Percentiles rank a stretch among this genome's conserved stretches.
These are phyloP conservation scores for Xestia rhomboidea DNA, from an alignment of 2,888 invertebrate species.

Conservation along the genomic window DNA sequence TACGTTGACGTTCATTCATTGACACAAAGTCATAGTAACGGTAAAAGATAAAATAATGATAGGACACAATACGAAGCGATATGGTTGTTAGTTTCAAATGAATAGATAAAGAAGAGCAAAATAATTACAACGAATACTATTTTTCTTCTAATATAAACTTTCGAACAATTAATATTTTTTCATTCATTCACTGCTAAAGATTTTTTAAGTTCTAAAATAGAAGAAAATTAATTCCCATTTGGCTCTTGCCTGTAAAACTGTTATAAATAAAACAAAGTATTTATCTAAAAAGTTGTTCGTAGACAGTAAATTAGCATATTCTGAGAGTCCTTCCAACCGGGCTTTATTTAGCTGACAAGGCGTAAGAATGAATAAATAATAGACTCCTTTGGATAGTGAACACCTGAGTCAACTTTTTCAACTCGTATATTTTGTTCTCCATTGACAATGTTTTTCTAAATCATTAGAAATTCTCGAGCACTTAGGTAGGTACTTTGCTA, in stretches of 20 bases:
- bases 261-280: no score
- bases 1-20: constrained; percentile 19
- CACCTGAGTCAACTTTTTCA: constrained; percentile 29
- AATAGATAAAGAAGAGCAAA: background rate
- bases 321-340: constrained; percentile 13
- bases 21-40: background rate
- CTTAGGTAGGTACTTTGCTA: constrained; percentile 1
- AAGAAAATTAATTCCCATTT: background rate
- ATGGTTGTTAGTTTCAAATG: background rate
- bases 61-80: background rate
- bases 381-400: background rate
- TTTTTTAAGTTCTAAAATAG: background rate
- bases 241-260: background rate
- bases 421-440: background rate
- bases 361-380: constrained; percentile 41
- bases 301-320: constrained; percentile 29
- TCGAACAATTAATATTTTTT: background rate
- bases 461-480: constrained; percentile 13
- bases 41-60: background rate
- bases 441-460: background rate
- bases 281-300: constrained; percentile 1
- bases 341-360: constrained; percentile 16
- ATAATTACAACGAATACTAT: background rate
- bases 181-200: background rate
- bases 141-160: background rate